Conservation (phyloP, 2,797 vertebrate genomes). For the Salarias fasciatus region DNA sequence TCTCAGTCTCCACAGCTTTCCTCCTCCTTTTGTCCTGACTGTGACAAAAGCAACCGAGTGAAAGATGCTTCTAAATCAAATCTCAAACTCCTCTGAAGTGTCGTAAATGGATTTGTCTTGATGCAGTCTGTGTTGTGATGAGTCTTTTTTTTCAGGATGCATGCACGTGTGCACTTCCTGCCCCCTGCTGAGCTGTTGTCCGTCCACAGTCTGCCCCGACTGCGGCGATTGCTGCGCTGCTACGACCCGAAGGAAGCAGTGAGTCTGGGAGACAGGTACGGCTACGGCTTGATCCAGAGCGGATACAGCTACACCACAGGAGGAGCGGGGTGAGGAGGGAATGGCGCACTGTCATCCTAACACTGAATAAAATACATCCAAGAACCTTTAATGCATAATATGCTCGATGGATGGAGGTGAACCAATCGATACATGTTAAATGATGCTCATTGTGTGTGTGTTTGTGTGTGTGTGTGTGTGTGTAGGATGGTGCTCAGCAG, state of each 20-base stretch:
- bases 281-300: slow-evolving; percentile 86
- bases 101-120: too few species aligned
- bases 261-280: slow-evolving; percentile 91
- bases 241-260: slow-evolving; percentile 86
- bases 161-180: background rate
- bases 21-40: too few species aligned
- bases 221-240: slow-evolving; percentile 87
- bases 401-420: too few species aligned
- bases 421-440: background rate
- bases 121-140: too few species aligned
- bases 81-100: too few species aligned
- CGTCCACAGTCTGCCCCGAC: slow-evolving; percentile 83
- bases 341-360: background rate
- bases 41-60: too few species aligned
- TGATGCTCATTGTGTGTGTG: background rate
- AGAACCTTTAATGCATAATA: too few species aligned
- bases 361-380: background rate
- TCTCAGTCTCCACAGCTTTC: too few species aligned
- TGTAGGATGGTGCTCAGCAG: slow-evolving; percentile 93
- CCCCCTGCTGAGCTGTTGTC: background rate
- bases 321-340: slow-evolving; percentile 88
- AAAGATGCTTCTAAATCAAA: too few species aligned
- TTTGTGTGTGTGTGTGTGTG: slow-evolving; percentile 17
- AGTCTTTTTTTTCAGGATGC: background rate
- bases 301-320: slow-evolving; percentile 95